Evolutionary conservation across 2,113 vertebrate genomes (phyloP).

Genomic region (Uria lomvia): DNA sequence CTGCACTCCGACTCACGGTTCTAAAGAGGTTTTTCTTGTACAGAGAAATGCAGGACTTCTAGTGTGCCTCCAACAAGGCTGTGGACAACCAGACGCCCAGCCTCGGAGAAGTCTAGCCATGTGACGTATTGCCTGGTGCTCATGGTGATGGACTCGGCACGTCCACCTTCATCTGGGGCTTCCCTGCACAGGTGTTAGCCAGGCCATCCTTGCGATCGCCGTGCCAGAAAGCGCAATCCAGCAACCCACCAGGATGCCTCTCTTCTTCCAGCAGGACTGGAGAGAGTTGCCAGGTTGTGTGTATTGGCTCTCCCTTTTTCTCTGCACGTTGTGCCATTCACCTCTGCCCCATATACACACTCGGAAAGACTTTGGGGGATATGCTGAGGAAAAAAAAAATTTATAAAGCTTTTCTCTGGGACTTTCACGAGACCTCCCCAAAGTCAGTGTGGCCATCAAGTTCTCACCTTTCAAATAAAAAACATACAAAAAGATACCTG

Average conservation of each 20-base stretch:
- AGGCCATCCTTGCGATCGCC: background rate
- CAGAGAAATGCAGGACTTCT: background rate
- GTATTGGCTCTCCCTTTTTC: background rate
- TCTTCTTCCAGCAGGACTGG: background rate
- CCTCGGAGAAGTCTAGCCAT: background rate
- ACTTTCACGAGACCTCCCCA: background rate
- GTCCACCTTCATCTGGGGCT: background rate
- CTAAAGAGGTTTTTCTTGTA: background rate
- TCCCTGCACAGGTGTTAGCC: background rate
- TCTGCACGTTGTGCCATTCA: rapidly evolving
- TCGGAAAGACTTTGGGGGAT: background rate
- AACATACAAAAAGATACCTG: background rate
- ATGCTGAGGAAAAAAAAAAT: background rate
- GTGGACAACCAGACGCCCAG: background rate
- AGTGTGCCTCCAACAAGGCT: background rate
- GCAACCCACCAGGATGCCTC: rapidly evolving
- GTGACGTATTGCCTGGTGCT: background rate
- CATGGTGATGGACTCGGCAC: background rate
- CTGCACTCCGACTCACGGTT: background rate
- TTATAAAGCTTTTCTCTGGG: background rate
- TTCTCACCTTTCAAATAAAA: background rate
- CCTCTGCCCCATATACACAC: background rate
- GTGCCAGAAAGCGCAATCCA: background rate
- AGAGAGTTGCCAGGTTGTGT: background rate
- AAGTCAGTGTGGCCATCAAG: background rate